phyloP scores from a whole-genome alignment of 1,140 invertebrate genomes.

The Diprion similis region DNA sequence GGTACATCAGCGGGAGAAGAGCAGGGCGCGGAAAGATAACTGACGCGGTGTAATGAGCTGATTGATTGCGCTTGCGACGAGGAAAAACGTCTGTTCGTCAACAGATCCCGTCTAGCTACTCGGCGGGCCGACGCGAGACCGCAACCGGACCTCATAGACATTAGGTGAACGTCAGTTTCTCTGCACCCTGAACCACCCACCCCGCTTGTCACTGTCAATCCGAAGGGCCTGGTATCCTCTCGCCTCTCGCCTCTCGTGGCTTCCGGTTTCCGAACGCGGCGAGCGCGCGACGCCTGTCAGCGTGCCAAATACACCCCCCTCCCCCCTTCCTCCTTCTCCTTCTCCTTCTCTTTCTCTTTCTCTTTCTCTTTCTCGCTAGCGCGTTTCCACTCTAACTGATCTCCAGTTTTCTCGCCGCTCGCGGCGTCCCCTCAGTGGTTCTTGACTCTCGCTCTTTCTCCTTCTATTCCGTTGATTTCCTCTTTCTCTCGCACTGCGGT shows the following conservation, averaged over 20 bases:
- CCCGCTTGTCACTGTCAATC: constrained; percentile 47
- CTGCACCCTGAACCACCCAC: neutral
- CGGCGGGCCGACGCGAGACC: constrained; percentile 29
- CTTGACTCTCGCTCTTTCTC: neutral
- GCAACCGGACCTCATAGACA: constrained; percentile 18
- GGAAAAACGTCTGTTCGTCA: constrained; percentile 47
- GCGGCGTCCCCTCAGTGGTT: too few relatives aligned
- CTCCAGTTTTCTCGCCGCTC: constrained; percentile 9
- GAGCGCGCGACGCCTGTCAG: neutral
- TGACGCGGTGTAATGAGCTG: constrained; percentile 49
- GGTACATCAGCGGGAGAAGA: constrained; percentile 22
- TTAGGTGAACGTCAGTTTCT: neutral
- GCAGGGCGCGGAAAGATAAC: constrained; percentile 16
- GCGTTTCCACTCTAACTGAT: too few relatives aligned
- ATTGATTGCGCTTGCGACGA: constrained; percentile 48
- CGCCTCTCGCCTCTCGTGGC: neutral
- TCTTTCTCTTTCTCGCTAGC: too few relatives aligned
- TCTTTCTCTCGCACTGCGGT: neutral
- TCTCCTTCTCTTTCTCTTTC: neutral
- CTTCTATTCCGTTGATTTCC: neutral
- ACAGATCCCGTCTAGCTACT: constrained; percentile 33
- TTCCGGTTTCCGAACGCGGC: neutral
- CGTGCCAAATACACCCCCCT: neutral
- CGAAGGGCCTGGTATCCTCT: constrained; percentile 8
- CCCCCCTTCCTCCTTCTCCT: neutral